A percentile compares a stretch with the other conserved stretches of the same genome.
Evolutionary conservation across 2,888 invertebrate genomes (phyloP).

Genomic region (Synanthedon formicaeformis): DNA sequence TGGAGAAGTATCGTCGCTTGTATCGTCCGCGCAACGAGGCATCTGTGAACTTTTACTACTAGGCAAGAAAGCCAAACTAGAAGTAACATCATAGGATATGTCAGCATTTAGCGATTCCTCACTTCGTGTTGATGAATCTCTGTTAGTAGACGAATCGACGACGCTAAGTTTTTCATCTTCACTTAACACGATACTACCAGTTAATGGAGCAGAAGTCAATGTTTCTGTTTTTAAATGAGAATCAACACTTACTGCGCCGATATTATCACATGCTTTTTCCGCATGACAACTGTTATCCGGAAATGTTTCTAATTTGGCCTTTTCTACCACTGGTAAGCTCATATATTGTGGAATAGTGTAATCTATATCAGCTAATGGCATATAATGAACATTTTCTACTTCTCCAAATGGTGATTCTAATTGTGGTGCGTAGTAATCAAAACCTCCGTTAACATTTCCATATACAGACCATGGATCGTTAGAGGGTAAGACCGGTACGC

Average conservation of each 20-base stretch:
- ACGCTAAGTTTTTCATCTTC: slow-evolving; percentile 33
- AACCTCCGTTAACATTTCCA: slow-evolving; percentile 39
- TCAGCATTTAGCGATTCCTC: slow-evolving; percentile 58
- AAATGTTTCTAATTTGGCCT: slow-evolving; percentile 25
- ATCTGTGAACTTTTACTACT: slow-evolving; percentile 56
- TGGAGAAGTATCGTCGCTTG: slow-evolving; percentile 58
- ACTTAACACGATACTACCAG: slow-evolving; percentile 20
- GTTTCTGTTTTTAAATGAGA: slow-evolving; percentile 6
- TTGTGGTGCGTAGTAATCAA: slow-evolving; percentile 49
- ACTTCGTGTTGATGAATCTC: slow-evolving; percentile 43
- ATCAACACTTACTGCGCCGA: neutral
- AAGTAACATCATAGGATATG: slow-evolving; percentile 57
- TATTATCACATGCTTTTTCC: slow-evolving; percentile 16
- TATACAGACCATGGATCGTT: slow-evolving; percentile 61
- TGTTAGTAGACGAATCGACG: slow-evolving; percentile 25
- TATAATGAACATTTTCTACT: slow-evolving; percentile 42
- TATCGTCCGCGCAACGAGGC: slow-evolving; percentile 41
- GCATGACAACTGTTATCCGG: slow-evolving; percentile 5
- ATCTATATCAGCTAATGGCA: slow-evolving; percentile 57
- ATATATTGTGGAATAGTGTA: slow-evolving; percentile 57
- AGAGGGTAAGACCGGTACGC: slow-evolving; percentile 47
- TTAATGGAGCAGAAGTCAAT: slow-evolving; percentile 4
- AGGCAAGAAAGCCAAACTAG: slow-evolving; percentile 60
- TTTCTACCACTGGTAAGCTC: slow-evolving; percentile 47
- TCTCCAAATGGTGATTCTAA: slow-evolving; percentile 39